Conservation (phyloP, 2,888 invertebrate species). For the Escarpia spicata region DNA sequence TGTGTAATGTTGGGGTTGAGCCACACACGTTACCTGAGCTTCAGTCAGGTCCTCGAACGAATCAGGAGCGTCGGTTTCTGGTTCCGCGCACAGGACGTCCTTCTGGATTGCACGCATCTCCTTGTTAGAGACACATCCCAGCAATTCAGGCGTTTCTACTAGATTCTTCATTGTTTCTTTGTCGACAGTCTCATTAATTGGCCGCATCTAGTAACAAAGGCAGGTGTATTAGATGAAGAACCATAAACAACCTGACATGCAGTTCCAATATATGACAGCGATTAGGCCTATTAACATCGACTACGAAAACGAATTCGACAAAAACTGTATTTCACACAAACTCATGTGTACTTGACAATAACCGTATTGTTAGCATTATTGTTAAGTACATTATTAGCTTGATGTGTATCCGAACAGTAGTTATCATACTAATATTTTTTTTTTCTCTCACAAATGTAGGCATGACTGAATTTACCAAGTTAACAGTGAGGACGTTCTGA, state of each 20-base stretch:
- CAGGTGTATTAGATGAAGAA: not conserved
- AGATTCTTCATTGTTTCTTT: not conserved
- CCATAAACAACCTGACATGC: not conserved
- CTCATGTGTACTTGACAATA: not conserved
- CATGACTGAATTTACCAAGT: not conserved
- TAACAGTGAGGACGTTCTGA: not conserved
- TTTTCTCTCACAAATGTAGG: not conserved
- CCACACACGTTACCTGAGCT: not conserved
- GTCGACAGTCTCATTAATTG: not conserved
- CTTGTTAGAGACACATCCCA: not conserved
- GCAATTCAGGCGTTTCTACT: not conserved
- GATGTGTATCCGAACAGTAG: not conserved
- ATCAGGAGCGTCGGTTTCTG: not conserved
- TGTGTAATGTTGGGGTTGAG: not conserved
- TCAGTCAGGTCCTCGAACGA: not conserved
- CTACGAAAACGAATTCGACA: not conserved
- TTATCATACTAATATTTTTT: not conserved
- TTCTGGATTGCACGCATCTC: not conserved
- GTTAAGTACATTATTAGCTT: not conserved
- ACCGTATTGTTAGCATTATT: not conserved
- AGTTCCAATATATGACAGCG: not conserved
- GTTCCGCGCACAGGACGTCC: not conserved
- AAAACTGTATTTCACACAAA: not conserved
- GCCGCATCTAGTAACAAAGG: not conserved
- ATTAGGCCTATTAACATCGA: not conserved